These are phyloP conservation scores for Yasuhikotakia modesta DNA, from an alignment of 2,797 vertebrate genomes.

Conservation along the genomic window DNA sequence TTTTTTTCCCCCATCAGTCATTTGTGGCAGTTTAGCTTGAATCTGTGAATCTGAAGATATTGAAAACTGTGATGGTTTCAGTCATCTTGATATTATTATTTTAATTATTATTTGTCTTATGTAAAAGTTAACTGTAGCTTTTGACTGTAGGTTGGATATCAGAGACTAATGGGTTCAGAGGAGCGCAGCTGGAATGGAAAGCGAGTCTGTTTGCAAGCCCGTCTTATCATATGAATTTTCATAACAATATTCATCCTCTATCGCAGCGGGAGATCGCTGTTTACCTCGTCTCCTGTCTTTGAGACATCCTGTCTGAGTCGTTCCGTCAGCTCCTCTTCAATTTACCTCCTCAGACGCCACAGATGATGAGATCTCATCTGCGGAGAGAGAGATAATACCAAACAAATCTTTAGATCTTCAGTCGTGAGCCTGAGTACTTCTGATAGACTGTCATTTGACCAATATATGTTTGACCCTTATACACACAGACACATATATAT, in stretches of 20 bases:
- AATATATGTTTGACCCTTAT: too few species aligned
- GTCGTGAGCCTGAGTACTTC: conserved; percentile 11
- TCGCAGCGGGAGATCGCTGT: conserved; percentile 34
- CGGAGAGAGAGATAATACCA: conserved; percentile 27
- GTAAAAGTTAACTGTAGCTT: neutral
- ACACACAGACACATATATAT: too few species aligned
- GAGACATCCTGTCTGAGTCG: conserved; percentile 37
- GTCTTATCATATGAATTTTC: conserved; percentile 34
- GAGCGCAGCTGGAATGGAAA: conserved; percentile 7
- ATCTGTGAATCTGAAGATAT: too few species aligned
- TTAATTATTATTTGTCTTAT: neutral
- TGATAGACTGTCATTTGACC: neutral
- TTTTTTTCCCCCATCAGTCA: conserved; percentile 6
- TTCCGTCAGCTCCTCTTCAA: conserved; percentile 27
- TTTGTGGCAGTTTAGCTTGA: conserved; percentile 14
- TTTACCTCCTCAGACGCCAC: conserved; percentile 12
- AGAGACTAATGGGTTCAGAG: conserved; percentile 17
- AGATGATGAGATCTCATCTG: conserved; percentile 21
- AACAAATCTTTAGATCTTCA: conserved; percentile 23
- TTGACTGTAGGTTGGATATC: conserved; percentile 15
- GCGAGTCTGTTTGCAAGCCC: conserved; percentile 8
- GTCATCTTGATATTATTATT: neutral
- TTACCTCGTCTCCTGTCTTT: conserved; percentile 41
- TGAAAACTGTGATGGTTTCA: conserved; percentile 1
- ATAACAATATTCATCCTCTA: conserved; percentile 34